A percentile compares a stretch with the other conserved stretches of the same genome.
Conservation (phyloP, 2,113 vertebrate species). For the Synodontis membranacea region DNA sequence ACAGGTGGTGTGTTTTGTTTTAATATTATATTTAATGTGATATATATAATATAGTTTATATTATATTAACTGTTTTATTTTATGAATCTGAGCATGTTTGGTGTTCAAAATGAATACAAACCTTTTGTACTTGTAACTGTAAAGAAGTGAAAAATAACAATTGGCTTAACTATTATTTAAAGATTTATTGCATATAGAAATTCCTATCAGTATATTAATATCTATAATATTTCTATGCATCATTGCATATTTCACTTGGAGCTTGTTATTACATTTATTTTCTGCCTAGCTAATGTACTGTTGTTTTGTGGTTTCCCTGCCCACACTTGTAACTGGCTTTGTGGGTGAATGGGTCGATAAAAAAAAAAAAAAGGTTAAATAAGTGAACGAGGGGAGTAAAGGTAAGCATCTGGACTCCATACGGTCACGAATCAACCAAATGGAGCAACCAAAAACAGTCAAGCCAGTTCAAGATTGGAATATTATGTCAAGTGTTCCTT, state of each 20-base stretch:
- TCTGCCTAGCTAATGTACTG: neutral
- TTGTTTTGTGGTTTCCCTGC: neutral
- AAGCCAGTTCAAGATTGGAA: too few species aligned
- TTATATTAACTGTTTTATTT: neutral
- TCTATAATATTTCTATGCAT: neutral
- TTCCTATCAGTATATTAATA: neutral
- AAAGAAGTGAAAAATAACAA: neutral
- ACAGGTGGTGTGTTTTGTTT: neutral
- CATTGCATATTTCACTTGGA: neutral
- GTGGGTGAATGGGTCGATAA: neutral
- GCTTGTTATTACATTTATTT: neutral
- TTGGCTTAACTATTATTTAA: neutral
- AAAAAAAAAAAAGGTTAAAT: neutral
- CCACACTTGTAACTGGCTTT: neutral
- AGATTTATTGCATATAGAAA: neutral
- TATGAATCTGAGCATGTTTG: neutral
- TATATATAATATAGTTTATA: neutral
- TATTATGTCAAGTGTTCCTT: too few species aligned
- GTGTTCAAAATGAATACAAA: neutral
- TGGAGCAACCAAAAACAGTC: too few species aligned
- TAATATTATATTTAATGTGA: neutral
- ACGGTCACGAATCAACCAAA: too few species aligned
- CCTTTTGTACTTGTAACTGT: neutral
- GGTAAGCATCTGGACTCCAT: too few species aligned
- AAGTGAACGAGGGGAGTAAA: neutral